phyloP scores from a whole-genome alignment of 2,888 invertebrate species.

The Merodon equestris region DNA sequence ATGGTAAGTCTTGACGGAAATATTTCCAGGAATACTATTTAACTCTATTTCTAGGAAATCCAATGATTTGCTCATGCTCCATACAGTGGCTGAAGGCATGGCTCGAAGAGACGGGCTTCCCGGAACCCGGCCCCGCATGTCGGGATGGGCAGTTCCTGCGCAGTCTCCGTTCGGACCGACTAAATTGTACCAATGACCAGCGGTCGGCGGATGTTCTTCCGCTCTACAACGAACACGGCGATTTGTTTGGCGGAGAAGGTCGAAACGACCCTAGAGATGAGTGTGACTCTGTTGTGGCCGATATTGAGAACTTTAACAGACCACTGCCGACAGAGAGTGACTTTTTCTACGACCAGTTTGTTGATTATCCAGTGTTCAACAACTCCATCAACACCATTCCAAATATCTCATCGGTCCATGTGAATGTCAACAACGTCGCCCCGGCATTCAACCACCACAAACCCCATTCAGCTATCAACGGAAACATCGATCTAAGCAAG shows the following conservation, averaged over 20 bases:
- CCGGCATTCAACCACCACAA: slow-evolving; percentile 75
- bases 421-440: slow-evolving; percentile 79
- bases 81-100: slow-evolving; percentile 91
- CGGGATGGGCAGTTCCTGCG: slow-evolving; percentile 88
- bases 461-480: slow-evolving; percentile 80
- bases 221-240: slow-evolving; percentile 85
- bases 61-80: slow-evolving; percentile 89
- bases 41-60: slow-evolving; percentile 83
- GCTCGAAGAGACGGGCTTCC: slow-evolving; percentile 86
- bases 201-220: slow-evolving; percentile 80
- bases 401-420: slow-evolving; percentile 47
- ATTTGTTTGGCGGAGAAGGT: slow-evolving; percentile 82
- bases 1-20: slow-evolving; percentile 81
- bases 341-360: slow-evolving; percentile 90
- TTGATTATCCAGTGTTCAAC: slow-evolving; percentile 87
- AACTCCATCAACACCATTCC: slow-evolving; percentile 75
- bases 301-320: slow-evolving; percentile 80
- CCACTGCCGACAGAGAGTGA: slow-evolving; percentile 88
- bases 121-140: slow-evolving; percentile 86
- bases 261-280: slow-evolving; percentile 80
- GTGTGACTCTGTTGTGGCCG: slow-evolving; percentile 76
- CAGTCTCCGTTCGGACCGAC: slow-evolving; percentile 85
- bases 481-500: slow-evolving; percentile 80
- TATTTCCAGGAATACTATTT: background rate
- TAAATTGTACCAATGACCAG: slow-evolving; percentile 81